Percentiles rank a stretch among this genome's conserved stretches.
phyloP scores from a whole-genome alignment of 2,113 vertebrate genomes.

The Tenrec ecaudatus region DNA sequence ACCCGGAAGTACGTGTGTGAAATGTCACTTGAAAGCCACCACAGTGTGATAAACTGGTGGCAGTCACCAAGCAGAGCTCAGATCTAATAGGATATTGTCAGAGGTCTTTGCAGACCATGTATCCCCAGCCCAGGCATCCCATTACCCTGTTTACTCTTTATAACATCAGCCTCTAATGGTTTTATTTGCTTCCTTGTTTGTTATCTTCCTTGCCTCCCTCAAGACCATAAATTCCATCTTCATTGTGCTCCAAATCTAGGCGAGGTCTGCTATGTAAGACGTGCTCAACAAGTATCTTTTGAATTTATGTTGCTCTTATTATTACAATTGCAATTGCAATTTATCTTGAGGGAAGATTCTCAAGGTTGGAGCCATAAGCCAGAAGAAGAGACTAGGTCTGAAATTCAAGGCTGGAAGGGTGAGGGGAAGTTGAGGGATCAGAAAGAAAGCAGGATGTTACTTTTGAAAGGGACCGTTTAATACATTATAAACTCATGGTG shows the following conservation, averaged over 20 bases:
- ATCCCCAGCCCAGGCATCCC: not conserved
- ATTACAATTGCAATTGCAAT: not conserved
- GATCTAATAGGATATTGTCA: not conserved
- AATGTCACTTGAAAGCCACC: not conserved
- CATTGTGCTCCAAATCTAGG: not conserved
- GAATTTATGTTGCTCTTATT: not conserved
- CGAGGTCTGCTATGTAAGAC: not conserved
- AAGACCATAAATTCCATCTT: conserved; percentile 17
- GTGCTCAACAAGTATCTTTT: not conserved
- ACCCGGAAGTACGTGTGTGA: no score
- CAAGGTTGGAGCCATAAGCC: not conserved
- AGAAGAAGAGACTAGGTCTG: not conserved
- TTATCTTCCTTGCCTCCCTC: not conserved
- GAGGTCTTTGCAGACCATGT: not conserved
- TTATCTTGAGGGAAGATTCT: not conserved
- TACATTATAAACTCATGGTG: not conserved
- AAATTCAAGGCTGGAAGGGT: not conserved
- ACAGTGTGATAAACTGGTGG: not conserved
- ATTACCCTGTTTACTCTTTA: not conserved
- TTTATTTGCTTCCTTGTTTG: not conserved
- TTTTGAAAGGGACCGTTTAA: not conserved
- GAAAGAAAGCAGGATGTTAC: not conserved
- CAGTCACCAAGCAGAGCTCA: not conserved
- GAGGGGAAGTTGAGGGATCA: not conserved
- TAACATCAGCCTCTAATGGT: not conserved